Evolutionary conservation across 2,113 vertebrate genomes (phyloP).

Genomic region (Hippocampus guttulatus): DNA sequence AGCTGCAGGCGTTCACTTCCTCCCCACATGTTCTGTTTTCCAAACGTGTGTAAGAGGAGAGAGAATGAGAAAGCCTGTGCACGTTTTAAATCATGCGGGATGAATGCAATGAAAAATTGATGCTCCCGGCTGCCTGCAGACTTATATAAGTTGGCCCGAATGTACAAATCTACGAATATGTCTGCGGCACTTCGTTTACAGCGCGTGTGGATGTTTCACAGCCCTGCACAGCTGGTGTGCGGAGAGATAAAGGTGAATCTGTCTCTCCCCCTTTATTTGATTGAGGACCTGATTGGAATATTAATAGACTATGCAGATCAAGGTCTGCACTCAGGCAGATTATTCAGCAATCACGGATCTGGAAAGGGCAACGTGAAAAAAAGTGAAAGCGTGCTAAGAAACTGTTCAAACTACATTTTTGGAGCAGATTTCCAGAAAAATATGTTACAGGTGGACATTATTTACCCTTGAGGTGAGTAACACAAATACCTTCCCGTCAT

Average conservation of each 20-base stretch:
- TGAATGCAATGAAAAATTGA: conserved; percentile 57
- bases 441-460: conserved; percentile 20
- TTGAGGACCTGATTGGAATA: conserved; percentile 64
- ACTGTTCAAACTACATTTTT: conserved; percentile 20
- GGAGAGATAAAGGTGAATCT: conserved; percentile 65
- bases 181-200: conserved; percentile 58
- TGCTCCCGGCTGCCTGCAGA: conserved; percentile 43
- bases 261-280: conserved; percentile 58
- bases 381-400: conserved; percentile 30
- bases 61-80: conserved; percentile 17
- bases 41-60: conserved; percentile 25
- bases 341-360: conserved; percentile 44
- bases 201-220: conserved; percentile 50
- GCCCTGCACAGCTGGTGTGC: conserved; percentile 66
- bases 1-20: conserved; percentile 40
- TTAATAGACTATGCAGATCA: conserved; percentile 54
- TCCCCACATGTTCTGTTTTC: conserved; percentile 15
- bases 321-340: conserved; percentile 41
- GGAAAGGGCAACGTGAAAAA: conserved; percentile 31
- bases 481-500: conserved; percentile 48
- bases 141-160: conserved; percentile 60
- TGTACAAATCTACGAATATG: conserved; percentile 46
- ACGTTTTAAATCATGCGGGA: conserved; percentile 56
- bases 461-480: conserved; percentile 25
- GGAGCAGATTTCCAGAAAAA: conserved; percentile 14